Evolutionary conservation across 2,888 invertebrate genomes (phyloP), one percentile per base, ranked within the genome.

Genomic region (Mythimna loreyi): DNA sequence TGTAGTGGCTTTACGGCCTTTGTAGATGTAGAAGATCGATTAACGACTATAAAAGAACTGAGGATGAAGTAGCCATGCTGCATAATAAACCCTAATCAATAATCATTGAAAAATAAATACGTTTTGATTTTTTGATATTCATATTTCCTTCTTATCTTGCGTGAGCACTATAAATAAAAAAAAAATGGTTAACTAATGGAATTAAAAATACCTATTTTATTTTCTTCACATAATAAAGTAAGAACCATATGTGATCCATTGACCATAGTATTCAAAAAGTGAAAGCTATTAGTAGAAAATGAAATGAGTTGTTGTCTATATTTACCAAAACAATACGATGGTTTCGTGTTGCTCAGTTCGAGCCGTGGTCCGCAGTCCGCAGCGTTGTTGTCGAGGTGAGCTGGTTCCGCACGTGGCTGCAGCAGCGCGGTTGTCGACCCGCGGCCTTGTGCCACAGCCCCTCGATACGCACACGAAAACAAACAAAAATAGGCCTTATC

Each of bases 391-490:
- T 85, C 89, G 92, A 92, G 92, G 92, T 90, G 86, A 93, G 91
- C 92, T 90, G 89, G 92, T 92, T 93, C 91, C 90, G 92, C 93
- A 92, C 93, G 93, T 92, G 93, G 91, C 87, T 86, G 86, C 88
- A 88, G 89, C 83, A 80, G 85, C 82, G 86, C 84, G 94, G 94
- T 94, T 94, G 93, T 91, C 93, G 94, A 94, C 94, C 94, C 87
- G 78, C 90, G 92, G 91, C 94, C 93, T 94, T 94, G 93, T 87
- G 86, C 85, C 90, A 83, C 88, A 90, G 90, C 89, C 91, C 91
- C 91, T 89, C 84, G 81, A 74, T 78, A 79, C 75, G 75, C 74
- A 75, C 62, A 71, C 62, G 58, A 81, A 78, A 81, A 64, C 72
- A 78, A 66, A 69, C 83, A 56, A 89, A 89, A 87, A 72, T 73